Evolutionary conservation across 1,140 invertebrate genomes (phyloP).

Genomic region (Lepidostoma basale): DNA sequence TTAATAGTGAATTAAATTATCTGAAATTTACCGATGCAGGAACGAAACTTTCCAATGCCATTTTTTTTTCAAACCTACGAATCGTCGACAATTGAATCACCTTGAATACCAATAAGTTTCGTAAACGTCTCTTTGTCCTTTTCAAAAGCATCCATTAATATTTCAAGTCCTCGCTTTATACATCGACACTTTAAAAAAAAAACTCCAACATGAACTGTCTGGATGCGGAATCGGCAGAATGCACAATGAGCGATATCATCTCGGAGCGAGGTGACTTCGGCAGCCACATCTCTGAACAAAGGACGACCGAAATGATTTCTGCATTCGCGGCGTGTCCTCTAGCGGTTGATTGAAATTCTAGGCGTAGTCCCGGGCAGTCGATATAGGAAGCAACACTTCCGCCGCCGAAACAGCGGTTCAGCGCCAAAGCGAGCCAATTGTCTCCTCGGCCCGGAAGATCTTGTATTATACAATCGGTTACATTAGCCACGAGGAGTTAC

Average conservation of each 20-base stretch:
- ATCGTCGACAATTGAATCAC: conserved; percentile 6
- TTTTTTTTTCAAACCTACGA: no score
- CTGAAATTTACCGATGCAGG: no score
- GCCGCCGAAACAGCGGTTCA: conserved; percentile 35
- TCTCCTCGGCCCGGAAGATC: not conserved
- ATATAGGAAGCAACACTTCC: conserved; percentile 42
- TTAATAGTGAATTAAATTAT: no score
- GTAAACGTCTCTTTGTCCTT: conserved; percentile 8
- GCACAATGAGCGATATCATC: conserved; percentile 4
- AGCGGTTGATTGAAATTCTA: conserved; percentile 32
- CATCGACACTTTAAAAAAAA: no score
- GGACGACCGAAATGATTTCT: not conserved
- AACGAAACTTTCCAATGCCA: no score
- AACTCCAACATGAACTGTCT: conserved; percentile 3
- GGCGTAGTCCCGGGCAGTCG: conserved; percentile 26
- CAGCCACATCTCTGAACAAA: not conserved
- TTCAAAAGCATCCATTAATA: conserved; percentile 18
- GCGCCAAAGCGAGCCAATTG: conserved; percentile 25
- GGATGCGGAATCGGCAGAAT: conserved; percentile 19
- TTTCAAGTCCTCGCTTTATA: conserved; percentile 5
- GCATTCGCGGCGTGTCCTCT: conserved; percentile 11
- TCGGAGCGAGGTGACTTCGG: not conserved
- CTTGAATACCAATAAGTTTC: conserved; percentile 10
- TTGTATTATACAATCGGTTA: no score
- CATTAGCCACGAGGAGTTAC: no score